Evolutionary conservation across 2,797 vertebrate genomes (phyloP), one percentile per base, ranked within the genome.

Genomic region (Lophotriccus pileatus): DNA sequence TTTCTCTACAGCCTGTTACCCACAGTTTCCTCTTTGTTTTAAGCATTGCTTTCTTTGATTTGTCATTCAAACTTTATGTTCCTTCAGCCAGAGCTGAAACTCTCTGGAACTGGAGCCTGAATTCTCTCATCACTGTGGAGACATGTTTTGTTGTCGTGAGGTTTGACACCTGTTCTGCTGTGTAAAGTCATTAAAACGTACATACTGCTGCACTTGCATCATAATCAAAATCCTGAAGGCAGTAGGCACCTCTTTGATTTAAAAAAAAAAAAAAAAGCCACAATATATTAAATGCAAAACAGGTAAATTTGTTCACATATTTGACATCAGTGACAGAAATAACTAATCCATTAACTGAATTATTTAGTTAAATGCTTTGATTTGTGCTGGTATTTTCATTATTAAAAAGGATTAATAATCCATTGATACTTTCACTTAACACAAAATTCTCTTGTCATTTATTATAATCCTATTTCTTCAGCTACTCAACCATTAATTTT

Each of bases 21-120:
- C 84, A 63, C 2, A 3, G 72, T 67, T 81, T 90, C 43, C 41
- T 89, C 49, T 93, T 94, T 90, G 79, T 73, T 94, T 93, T 73
- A 90, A 90, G 69, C 43, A 36, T 46, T 34, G 27, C 27, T 92
- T 92, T 30, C 92, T 95, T 87, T 96, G 86, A 95, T 94, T 94
- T 95, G 91, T 93, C 82, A 90, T 63, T 95, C 84, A 86, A 82
- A 78, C 36, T 69, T 77, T 37, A 19, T 32, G 44, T 92, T 76
- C 55, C 44, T 89, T 89, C 56, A 85, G 43, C 36, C 80, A 94
- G 55, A 89, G 43, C 24, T 78, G 90, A 93, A 78, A 44, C 69
- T 94, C 64, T 55, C 59, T 50, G 47, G 50, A 95, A 44, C 36
- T 6, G 39, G 50, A 94, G 55, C 34, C 46, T 13, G 50, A 95